Conservation (phyloP, 2,113 vertebrate species). For the Anguilla japonica region DNA sequence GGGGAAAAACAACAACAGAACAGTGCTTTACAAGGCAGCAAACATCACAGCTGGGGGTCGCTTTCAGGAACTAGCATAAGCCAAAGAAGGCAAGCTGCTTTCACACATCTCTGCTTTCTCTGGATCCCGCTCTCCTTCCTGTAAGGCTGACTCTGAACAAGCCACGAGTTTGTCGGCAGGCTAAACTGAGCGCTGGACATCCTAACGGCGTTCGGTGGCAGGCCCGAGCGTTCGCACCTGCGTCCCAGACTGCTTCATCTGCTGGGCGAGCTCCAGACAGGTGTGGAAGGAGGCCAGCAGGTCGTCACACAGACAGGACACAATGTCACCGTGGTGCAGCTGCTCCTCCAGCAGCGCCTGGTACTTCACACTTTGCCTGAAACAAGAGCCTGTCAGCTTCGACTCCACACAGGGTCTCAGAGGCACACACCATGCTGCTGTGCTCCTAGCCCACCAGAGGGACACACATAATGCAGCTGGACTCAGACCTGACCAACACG, state of each 20-base stretch:
- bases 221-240: constrained; percentile 58
- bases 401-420: not conserved
- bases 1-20: constrained; percentile 34
- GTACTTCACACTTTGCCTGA: constrained; percentile 89
- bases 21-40: constrained; percentile 8
- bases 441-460: not conserved
- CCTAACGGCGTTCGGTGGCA: not conserved
- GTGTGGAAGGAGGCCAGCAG: constrained; percentile 75
- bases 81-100: not conserved
- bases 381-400: constrained; percentile 12
- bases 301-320: constrained; percentile 79
- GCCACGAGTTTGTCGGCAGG: not conserved
- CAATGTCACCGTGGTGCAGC: constrained; percentile 82
- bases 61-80: not conserved
- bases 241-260: constrained; percentile 69
- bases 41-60: not conserved
- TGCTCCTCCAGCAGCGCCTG: constrained; percentile 78
- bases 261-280: constrained; percentile 81
- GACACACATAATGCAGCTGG: not conserved
- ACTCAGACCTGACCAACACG: not conserved
- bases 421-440: not conserved
- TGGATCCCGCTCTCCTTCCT: not conserved
- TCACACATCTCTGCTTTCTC: not conserved
- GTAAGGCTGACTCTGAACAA: not conserved
- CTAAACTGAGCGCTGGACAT: not conserved